These are phyloP conservation scores for Argentina silus DNA, from an alignment of 2,797 vertebrate species.

Conservation along the genomic window DNA sequence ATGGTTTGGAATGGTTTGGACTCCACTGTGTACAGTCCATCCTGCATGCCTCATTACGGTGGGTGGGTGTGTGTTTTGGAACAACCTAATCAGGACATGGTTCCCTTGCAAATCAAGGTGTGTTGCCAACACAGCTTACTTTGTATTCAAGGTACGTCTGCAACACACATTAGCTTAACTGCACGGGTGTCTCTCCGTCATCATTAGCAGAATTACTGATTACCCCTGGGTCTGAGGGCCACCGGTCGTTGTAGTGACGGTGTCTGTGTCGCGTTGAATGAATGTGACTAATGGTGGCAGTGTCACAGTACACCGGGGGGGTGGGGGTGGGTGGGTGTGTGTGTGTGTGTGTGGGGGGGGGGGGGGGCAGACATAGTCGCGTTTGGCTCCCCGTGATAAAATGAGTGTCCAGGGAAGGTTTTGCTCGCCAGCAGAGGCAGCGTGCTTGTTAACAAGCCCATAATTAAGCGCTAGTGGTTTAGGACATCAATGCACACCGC, in stretches of 20 bases:
- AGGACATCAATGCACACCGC: not conserved
- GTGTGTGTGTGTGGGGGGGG: no score
- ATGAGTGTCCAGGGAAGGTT: constrained; percentile 47
- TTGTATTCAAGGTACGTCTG: constrained; percentile 50
- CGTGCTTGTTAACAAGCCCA: constrained; percentile 46
- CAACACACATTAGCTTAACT: constrained; percentile 48
- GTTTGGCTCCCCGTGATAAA: constrained; percentile 44
- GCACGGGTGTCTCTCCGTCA: constrained; percentile 47
- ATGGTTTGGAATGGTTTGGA: not conserved
- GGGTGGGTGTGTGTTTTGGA: no score
- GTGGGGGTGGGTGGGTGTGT: no score
- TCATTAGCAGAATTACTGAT: constrained; percentile 70
- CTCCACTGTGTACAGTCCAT: no score
- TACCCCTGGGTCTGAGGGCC: constrained; percentile 54
- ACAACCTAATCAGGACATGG: no score
- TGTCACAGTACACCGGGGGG: constrained; percentile 45
- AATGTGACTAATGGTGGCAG: constrained; percentile 64
- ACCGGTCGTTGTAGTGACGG: constrained; percentile 51
- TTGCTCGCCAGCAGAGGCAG: constrained; percentile 41
- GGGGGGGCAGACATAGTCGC: constrained; percentile 43
- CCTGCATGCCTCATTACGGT: no score
- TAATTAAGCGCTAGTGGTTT: constrained; percentile 50
- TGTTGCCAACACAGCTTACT: constrained; percentile 24
- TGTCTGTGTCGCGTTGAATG: constrained; percentile 59
- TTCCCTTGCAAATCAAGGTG: no score